A percentile compares a stretch with the other conserved stretches of the same genome.
phyloP scores from a whole-genome alignment of 2,113 vertebrate genomes.

The Mustelus asterias region DNA sequence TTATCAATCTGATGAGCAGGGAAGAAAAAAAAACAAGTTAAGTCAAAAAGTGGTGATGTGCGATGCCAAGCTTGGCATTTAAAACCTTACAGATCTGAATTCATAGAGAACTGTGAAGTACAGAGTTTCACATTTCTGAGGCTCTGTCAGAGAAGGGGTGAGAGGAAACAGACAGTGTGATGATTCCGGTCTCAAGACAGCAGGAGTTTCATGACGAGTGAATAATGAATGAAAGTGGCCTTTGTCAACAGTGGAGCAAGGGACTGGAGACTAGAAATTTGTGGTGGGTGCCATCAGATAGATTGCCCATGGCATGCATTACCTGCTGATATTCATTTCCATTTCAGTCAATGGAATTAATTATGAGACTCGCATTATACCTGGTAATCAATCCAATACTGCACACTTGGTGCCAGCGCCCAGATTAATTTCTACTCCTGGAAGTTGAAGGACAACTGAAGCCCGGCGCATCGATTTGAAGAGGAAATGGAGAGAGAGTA shows the following conservation, averaged over 20 bases:
- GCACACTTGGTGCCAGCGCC: background rate
- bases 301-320: background rate
- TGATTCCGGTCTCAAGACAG: background rate
- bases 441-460: background rate
- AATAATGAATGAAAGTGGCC: background rate
- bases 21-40: background rate
- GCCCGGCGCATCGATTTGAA: background rate
- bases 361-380: no score
- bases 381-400: background rate
- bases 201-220: background rate
- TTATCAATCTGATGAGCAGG: background rate
- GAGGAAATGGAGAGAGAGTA: background rate
- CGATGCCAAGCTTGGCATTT: background rate
- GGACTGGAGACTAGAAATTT: background rate
- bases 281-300: background rate
- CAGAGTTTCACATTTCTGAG: background rate
- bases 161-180: background rate
- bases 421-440: background rate
- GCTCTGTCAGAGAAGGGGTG: background rate
- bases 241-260: background rate
- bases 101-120: background rate
- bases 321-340: background rate
- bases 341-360: background rate
- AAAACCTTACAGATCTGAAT: background rate
- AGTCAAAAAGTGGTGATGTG: background rate